A percentile compares a stretch with the other conserved stretches of the same genome.
Evolutionary conservation across 2,113 vertebrate species (phyloP).

Genomic region (Neotoma lepida): DNA sequence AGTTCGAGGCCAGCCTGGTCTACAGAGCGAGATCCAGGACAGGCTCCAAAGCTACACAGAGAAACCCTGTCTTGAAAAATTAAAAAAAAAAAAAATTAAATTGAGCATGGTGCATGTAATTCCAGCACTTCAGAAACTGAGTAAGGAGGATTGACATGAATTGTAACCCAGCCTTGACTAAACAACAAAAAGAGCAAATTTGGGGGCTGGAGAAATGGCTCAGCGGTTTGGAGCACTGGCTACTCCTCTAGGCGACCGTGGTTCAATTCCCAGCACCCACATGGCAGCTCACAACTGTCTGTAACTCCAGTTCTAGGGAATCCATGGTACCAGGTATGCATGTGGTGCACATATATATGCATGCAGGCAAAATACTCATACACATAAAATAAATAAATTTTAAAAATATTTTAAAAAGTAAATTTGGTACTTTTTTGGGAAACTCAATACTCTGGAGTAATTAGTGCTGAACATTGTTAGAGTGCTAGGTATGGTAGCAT

Average conservation of each 20-base stretch:
- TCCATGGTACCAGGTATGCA: background rate
- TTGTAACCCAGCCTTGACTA: background rate
- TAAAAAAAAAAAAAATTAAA: background rate
- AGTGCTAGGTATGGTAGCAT: background rate
- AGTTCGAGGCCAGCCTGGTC: too few relatives aligned
- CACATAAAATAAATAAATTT: background rate
- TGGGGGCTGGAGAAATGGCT: background rate
- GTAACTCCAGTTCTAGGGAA: background rate
- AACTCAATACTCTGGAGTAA: constrained; percentile 7
- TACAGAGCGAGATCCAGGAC: too few relatives aligned
- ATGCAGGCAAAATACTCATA: background rate
- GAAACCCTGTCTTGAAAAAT: too few relatives aligned
- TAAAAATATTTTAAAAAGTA: background rate
- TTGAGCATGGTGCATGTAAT: background rate
- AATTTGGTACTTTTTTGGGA: constrained; percentile 27
- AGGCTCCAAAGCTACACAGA: too few relatives aligned
- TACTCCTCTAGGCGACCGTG: background rate
- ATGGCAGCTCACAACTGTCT: background rate
- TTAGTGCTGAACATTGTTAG: constrained; percentile 31
- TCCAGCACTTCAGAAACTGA: background rate
- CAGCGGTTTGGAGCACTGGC: background rate
- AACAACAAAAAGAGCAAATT: background rate
- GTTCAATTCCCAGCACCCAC: background rate
- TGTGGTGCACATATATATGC: too few relatives aligned
- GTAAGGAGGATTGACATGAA: background rate